A percentile compares a stretch with the other conserved stretches of the same genome.
Conservation (phyloP, 2,113 vertebrate species). For the Vulpes lagopus region DNA sequence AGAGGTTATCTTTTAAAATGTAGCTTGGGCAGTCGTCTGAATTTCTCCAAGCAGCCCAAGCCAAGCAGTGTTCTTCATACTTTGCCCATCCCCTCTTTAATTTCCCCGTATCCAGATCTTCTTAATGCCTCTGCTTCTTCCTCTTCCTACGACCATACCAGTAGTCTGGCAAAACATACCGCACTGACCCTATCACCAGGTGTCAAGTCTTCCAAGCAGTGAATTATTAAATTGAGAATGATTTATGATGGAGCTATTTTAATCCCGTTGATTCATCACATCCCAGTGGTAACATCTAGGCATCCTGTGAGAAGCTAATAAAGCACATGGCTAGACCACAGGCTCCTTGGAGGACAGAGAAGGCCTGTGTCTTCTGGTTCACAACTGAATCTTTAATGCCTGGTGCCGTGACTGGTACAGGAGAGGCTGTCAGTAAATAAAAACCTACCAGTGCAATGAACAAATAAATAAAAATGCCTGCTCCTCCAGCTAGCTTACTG, state of each 20-base stretch:
- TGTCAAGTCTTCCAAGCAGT: neutral
- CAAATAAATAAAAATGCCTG: neutral
- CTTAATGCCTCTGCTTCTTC: neutral
- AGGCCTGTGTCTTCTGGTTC: neutral
- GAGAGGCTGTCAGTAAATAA: neutral
- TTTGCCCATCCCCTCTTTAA: neutral
- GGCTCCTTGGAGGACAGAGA: neutral
- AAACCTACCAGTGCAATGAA: neutral
- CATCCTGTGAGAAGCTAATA: neutral
- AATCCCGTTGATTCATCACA: neutral
- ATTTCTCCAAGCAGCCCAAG: neutral
- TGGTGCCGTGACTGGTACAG: neutral
- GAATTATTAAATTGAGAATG: neutral
- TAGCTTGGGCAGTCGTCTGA: neutral
- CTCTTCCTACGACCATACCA: neutral
- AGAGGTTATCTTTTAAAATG: conserved; percentile 3
- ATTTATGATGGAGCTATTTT: neutral
- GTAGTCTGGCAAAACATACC: neutral
- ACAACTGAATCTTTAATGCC: neutral
- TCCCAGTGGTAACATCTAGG: neutral
- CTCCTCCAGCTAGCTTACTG: neutral
- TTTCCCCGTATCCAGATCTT: neutral
- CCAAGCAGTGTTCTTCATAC: neutral
- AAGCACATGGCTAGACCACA: neutral
- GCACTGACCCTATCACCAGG: neutral